Conservation (phyloP, 2,888 invertebrate genomes). For the Sisyra terminalis region DNA sequence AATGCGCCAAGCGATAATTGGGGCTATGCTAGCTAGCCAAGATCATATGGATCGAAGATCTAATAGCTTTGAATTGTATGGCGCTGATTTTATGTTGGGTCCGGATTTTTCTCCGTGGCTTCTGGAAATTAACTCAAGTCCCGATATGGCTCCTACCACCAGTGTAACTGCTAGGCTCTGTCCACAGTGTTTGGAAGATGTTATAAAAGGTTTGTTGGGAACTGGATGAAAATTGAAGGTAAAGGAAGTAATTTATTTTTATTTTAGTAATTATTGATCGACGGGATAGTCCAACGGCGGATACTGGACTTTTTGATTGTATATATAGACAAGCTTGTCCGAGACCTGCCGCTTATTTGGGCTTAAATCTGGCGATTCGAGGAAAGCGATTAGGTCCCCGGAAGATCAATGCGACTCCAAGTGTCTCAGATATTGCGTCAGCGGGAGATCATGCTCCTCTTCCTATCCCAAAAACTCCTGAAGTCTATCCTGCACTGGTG, state of each 20-base stretch:
- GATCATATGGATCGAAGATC: slow-evolving; percentile 63
- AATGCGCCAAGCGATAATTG: slow-evolving; percentile 25
- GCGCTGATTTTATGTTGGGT: slow-evolving; percentile 89
- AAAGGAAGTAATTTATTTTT: background rate
- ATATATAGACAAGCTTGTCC: slow-evolving; percentile 63
- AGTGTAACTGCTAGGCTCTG: slow-evolving; percentile 78
- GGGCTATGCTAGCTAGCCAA: slow-evolving; percentile 75
- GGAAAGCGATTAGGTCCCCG: slow-evolving; percentile 39
- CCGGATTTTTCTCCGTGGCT: slow-evolving; percentile 82
- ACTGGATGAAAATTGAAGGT: background rate
- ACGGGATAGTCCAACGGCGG: slow-evolving; percentile 49
- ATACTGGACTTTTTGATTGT: slow-evolving; percentile 67
- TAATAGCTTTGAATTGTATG: slow-evolving; percentile 85
- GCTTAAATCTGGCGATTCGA: slow-evolving; percentile 49
- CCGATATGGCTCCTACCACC: slow-evolving; percentile 81
- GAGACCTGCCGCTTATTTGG: slow-evolving; percentile 65
- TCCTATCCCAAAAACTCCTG: slow-evolving; percentile 14
- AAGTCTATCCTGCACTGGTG: slow-evolving; percentile 20
- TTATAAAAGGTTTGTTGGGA: slow-evolving; percentile 70
- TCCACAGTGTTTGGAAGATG: slow-evolving; percentile 75
- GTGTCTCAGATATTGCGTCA: slow-evolving; percentile 1
- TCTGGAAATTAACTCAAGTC: slow-evolving; percentile 89
- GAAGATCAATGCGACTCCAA: slow-evolving; percentile 14
- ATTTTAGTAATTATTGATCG: slow-evolving; percentile 62
- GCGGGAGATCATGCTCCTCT: slow-evolving; percentile 9